A percentile compares a stretch with the other conserved stretches of the same genome.
Conservation (phyloP, 2,797 vertebrate species). For the Eremophila alpestris region DNA sequence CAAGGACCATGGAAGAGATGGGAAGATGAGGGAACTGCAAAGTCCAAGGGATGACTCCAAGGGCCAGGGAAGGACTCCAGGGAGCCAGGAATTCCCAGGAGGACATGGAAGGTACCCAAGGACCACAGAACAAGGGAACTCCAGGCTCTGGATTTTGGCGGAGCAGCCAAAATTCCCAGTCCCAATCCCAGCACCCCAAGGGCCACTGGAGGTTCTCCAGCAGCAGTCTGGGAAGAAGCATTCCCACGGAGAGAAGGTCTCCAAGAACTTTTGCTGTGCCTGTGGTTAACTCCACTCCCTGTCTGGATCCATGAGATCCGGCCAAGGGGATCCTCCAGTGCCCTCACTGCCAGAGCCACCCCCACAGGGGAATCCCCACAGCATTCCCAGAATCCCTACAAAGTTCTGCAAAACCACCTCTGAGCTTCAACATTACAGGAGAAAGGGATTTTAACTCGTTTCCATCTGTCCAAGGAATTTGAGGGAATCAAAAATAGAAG, state of each 20-base stretch:
- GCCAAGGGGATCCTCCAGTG: not conserved
- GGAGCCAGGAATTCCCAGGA: not conserved
- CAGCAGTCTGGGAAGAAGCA: not conserved
- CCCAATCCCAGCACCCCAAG: not conserved
- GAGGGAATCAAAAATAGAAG: not conserved
- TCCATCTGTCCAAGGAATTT: not conserved
- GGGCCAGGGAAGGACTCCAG: not conserved
- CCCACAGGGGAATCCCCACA: not conserved
- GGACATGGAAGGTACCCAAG: fast-evolving
- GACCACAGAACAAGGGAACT: not conserved
- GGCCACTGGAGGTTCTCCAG: not conserved
- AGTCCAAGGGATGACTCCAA: not conserved
- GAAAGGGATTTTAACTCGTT: not conserved
- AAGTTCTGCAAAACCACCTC: not conserved
- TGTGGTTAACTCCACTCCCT: fast-evolving
- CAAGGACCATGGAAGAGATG: too few species aligned
- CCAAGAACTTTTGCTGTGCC: not conserved
- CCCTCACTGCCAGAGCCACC: not conserved
- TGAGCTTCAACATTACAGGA: not conserved
- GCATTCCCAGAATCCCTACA: not conserved
- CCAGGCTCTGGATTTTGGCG: too few species aligned
- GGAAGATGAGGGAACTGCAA: not conserved
- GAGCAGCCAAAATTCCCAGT: not conserved
- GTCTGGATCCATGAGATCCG: not conserved
- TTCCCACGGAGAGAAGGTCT: not conserved